Evolutionary conservation across 2,888 invertebrate genomes (phyloP).

Genomic region (Oscheius onirici): DNA sequence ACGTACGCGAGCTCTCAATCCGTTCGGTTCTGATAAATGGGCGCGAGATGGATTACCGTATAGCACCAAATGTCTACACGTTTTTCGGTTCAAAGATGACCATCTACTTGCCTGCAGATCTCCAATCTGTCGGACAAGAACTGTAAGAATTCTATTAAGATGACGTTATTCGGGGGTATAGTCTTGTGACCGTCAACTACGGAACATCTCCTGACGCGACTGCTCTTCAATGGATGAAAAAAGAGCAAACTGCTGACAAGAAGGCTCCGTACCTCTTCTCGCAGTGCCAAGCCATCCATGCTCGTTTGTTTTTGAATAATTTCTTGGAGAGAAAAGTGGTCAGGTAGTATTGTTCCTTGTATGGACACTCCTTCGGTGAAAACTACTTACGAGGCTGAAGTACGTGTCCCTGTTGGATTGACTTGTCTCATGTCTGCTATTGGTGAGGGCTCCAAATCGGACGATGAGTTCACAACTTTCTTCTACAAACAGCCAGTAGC

Average conservation of each 20-base stretch:
- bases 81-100: conserved; percentile 60
- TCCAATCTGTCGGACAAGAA: conserved; percentile 42
- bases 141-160: conserved; percentile 33
- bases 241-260: conserved; percentile 87
- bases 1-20: conserved; percentile 63
- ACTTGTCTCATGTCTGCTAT: conserved; percentile 89
- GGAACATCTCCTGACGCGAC: conserved; percentile 71
- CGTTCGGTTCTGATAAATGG: conserved; percentile 55
- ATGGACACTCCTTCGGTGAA: conserved; percentile 95
- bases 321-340: no score
- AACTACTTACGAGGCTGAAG: conserved; percentile 82
- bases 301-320: conserved; percentile 71
- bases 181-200: conserved; percentile 53
- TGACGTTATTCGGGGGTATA: no score
- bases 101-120: conserved; percentile 48
- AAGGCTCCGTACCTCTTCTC: conserved; percentile 72
- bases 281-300: conserved; percentile 66
- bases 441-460: conserved; percentile 56
- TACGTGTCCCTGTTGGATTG: conserved; percentile 81
- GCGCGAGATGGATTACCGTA: conserved; percentile 52
- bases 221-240: conserved; percentile 88
- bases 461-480: conserved; percentile 56
- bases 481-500: conserved; percentile 78
- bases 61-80: conserved; percentile 57
- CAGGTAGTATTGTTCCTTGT: conserved; percentile 81